Conservation (phyloP, 1,140 invertebrate genomes). For the Palaemon carinicauda region DNA sequence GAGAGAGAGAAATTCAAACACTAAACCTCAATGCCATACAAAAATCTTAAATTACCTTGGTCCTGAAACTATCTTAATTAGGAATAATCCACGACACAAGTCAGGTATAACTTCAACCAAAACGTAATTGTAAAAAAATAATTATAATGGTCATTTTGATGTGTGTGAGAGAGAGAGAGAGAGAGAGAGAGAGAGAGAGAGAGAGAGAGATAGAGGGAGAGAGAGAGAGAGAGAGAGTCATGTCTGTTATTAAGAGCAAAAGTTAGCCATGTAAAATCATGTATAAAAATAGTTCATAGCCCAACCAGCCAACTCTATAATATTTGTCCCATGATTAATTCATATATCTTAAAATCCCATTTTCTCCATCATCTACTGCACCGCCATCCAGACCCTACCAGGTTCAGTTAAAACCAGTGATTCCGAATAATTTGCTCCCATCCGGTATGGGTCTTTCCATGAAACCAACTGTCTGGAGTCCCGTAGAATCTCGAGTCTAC, state of each 20-base stretch:
- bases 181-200: no score
- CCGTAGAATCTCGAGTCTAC: no score
- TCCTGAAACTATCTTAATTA: no score
- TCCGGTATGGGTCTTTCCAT: constrained; percentile 13
- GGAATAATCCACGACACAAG: no score
- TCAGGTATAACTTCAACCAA: no score
- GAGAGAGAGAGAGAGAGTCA: neutral
- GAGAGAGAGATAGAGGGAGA: neutral
- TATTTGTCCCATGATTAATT: neutral
- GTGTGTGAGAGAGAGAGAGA: no score
- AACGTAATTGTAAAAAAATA: no score
- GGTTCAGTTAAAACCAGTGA: neutral
- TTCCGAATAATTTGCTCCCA: neutral
- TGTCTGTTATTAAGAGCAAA: neutral
- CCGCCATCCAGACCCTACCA: neutral
- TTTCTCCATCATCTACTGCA: neutral
- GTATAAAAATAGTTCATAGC: neutral
- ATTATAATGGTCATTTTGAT: no score
- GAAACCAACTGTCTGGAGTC: neutral
- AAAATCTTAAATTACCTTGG: no score
- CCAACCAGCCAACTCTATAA: neutral
- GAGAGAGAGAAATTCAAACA: no score
- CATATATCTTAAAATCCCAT: neutral
- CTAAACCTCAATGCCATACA: no score
- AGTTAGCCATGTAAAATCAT: neutral